These are phyloP conservation scores for Prionace glauca DNA, from an alignment of 2,797 vertebrate species.

Conservation along the genomic window DNA sequence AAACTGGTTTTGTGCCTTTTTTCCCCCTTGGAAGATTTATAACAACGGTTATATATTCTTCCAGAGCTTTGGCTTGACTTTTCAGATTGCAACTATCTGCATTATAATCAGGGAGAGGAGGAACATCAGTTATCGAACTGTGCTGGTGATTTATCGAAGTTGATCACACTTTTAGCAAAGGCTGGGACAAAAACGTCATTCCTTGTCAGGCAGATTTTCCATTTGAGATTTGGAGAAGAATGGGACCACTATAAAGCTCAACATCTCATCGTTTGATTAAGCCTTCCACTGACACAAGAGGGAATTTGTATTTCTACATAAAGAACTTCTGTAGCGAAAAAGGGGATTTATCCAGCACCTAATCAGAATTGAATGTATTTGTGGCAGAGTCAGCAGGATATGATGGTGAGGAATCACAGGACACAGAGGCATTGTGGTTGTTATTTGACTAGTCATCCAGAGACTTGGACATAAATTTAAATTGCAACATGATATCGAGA, in stretches of 20 bases:
- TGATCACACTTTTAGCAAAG: not conserved
- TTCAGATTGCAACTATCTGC: not conserved
- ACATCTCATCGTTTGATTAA: not conserved
- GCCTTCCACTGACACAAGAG: not conserved
- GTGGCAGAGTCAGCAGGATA: too few species aligned
- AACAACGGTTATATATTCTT: conserved; percentile 4
- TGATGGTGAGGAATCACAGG: too few species aligned
- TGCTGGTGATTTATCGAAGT: not conserved
- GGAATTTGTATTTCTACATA: not conserved
- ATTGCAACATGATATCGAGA: too few species aligned
- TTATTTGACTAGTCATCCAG: too few species aligned
- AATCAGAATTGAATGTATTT: too few species aligned
- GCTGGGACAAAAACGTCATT: not conserved
- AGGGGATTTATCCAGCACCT: too few species aligned
- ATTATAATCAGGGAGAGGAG: too few species aligned
- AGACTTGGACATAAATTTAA: too few species aligned
- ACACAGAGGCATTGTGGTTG: too few species aligned
- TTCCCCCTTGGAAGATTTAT: not conserved
- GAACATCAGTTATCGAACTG: not conserved
- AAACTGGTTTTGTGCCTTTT: not conserved
- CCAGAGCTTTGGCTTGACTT: not conserved
- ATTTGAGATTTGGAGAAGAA: not conserved
- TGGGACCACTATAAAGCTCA: too few species aligned
- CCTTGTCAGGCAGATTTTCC: not conserved
- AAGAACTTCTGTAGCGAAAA: too few species aligned